A percentile compares a stretch with the other conserved stretches of the same genome.
phyloP scores from a whole-genome alignment of 2,888 invertebrate genomes.

The Ecdyonurus torrentis region DNA sequence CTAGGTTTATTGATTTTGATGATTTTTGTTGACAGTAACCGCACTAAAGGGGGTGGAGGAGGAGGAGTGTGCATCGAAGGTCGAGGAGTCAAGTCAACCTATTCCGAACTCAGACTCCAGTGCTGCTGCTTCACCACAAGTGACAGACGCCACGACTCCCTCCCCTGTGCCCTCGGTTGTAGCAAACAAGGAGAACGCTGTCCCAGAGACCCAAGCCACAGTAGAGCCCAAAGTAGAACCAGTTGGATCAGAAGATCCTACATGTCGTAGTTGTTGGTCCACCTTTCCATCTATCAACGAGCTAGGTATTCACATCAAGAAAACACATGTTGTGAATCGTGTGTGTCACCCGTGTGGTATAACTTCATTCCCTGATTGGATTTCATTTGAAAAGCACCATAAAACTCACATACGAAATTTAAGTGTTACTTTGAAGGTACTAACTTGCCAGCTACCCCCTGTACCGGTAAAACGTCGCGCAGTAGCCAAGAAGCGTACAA shows the following conservation, averaged over 20 bases:
- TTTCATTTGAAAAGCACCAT: not conserved
- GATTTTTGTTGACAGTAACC: too few relatives aligned
- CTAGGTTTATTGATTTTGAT: too few relatives aligned
- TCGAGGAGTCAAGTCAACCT: too few relatives aligned
- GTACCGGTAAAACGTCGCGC: not conserved
- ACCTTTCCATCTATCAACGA: not conserved
- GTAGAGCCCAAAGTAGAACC: not conserved
- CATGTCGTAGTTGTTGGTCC: not conserved
- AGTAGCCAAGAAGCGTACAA: not conserved
- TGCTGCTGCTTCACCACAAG: too few relatives aligned
- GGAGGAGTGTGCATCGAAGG: not conserved
- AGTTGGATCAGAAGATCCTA: not conserved
- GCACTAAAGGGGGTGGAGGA: not conserved
- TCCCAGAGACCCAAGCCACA: too few relatives aligned
- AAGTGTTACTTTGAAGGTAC: not conserved
- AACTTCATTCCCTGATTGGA: not conserved
- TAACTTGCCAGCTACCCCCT: not conserved
- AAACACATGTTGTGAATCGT: not conserved
- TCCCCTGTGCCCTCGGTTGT: too few relatives aligned
- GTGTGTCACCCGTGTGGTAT: not conserved
- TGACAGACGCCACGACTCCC: too few relatives aligned
- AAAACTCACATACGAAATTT: not conserved
- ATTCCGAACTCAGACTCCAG: too few relatives aligned
- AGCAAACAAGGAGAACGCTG: too few relatives aligned
- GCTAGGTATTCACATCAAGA: not conserved